A percentile compares a stretch with the other conserved stretches of the same genome.
Conservation (phyloP, 2,888 invertebrate species). For the Drosophila kambysellisi region DNA sequence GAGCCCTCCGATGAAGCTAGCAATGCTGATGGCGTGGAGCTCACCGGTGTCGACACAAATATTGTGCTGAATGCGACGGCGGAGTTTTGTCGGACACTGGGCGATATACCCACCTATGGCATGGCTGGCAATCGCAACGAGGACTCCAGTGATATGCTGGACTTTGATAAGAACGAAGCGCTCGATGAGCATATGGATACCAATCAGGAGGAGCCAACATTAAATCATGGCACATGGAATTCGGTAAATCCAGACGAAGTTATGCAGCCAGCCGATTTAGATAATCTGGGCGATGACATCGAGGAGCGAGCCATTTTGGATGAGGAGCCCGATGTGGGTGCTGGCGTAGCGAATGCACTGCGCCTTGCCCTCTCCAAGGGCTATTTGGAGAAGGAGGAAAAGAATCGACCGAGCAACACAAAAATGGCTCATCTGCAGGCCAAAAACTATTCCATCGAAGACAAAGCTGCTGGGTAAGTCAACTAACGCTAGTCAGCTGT, state of each 20-base stretch:
- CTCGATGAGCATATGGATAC: slow-evolving; percentile 80
- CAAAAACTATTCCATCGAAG: slow-evolving; percentile 92
- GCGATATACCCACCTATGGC: slow-evolving; percentile 98
- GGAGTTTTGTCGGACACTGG: slow-evolving; percentile 97
- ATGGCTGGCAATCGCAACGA: slow-evolving; percentile 95
- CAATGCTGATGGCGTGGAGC: slow-evolving; percentile 52
- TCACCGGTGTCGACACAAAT: slow-evolving; percentile 84
- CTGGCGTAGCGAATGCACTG: slow-evolving; percentile 96
- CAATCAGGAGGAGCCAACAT: slow-evolving; percentile 85
- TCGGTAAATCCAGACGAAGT: slow-evolving; percentile 89
- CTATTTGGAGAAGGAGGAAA: slow-evolving; percentile 93
- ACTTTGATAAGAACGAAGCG: slow-evolving; percentile 83
- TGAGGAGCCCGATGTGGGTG: slow-evolving; percentile 95
- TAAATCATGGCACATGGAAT: slow-evolving; percentile 92
- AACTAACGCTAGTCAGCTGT: not conserved
- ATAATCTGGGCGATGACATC: slow-evolving; percentile 85
- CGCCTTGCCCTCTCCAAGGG: slow-evolving; percentile 97
- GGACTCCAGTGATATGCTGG: slow-evolving; percentile 88
- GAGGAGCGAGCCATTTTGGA: slow-evolving; percentile 88
- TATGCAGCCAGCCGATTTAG: slow-evolving; percentile 85
- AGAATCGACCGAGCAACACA: slow-evolving; percentile 90
- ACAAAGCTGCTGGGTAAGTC: slow-evolving; percentile 89
- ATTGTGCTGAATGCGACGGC: slow-evolving; percentile 97
- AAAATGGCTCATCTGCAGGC: slow-evolving; percentile 91
- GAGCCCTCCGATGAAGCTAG: slow-evolving; percentile 81